phyloP scores from a whole-genome alignment of 1,140 invertebrate species.

The Eufriesea mexicana region DNA sequence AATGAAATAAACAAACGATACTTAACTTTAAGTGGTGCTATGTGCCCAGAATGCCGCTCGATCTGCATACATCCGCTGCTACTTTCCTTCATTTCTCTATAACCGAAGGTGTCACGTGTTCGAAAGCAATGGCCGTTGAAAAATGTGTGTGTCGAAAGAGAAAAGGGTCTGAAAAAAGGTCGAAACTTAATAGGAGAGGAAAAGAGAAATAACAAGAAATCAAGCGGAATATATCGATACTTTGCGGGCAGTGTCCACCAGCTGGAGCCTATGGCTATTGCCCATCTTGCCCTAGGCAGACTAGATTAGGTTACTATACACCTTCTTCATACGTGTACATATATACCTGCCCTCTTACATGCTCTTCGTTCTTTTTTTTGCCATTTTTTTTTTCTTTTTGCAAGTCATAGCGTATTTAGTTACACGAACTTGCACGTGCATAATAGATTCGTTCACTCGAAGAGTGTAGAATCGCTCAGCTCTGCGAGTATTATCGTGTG shows the following conservation, averaged over 20 bases:
- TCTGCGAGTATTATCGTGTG: background rate
- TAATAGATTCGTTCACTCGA: background rate
- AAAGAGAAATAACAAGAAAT: background rate
- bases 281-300: background rate
- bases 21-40: background rate
- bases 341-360: background rate
- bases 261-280: background rate
- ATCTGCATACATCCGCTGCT: background rate
- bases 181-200: background rate
- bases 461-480: background rate
- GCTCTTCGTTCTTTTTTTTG: background rate
- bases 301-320: slow-evolving; percentile 23
- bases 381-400: background rate
- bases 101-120: background rate
- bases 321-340: background rate
- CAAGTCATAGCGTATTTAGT: background rate
- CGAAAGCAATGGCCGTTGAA: background rate
- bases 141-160: background rate
- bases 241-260: background rate
- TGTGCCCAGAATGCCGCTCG: too few species aligned
- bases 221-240: slow-evolving; percentile 11
- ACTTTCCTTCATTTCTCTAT: background rate
- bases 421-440: background rate
- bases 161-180: background rate
- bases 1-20: background rate